Conservation (phyloP, 2,797 vertebrate species). For the Hemibagrus guttatus region DNA sequence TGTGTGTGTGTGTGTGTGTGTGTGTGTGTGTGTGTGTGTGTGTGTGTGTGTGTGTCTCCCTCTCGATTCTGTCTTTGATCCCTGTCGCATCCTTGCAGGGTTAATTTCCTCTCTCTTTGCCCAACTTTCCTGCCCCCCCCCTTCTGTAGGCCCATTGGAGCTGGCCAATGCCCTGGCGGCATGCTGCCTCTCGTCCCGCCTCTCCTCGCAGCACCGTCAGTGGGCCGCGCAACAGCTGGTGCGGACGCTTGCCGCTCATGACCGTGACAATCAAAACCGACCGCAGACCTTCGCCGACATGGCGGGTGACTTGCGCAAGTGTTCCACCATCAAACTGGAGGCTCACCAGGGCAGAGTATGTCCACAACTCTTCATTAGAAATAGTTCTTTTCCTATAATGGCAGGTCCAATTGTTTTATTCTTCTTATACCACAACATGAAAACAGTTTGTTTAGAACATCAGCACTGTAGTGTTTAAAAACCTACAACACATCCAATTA, state of each 20-base stretch:
- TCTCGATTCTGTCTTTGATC: slow-evolving; percentile 74
- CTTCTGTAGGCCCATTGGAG: slow-evolving; percentile 97
- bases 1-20: slow-evolving; percentile 30
- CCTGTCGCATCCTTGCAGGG: slow-evolving; percentile 85
- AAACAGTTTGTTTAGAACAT: not conserved
- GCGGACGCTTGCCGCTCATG: slow-evolving; percentile 91
- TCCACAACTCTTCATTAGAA: not conserved
- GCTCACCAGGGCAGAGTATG: slow-evolving; percentile 94
- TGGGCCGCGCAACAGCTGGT: slow-evolving; percentile 98
- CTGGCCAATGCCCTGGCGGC: slow-evolving; percentile 97
- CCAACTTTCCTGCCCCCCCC: slow-evolving; percentile 89
- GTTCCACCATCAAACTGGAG: slow-evolving; percentile 91
- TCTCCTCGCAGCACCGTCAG: slow-evolving; percentile 96
- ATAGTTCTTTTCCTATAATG: not conserved
- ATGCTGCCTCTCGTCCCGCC: slow-evolving; percentile 94
- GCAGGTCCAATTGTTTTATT: not conserved
- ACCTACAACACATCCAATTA: not conserved
- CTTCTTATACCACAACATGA: not conserved
- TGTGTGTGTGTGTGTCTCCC: slow-evolving; percentile 34
- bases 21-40: slow-evolving; percentile 30
- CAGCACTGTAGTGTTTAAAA: not conserved
- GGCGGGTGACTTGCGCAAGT: slow-evolving; percentile 93
- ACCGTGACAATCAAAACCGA: slow-evolving; percentile 90
- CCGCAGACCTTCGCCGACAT: slow-evolving; percentile 95
- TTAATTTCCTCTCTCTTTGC: slow-evolving; percentile 90